phyloP scores from a whole-genome alignment of 2,797 vertebrate species.

The Sebastolobus altivelis region DNA sequence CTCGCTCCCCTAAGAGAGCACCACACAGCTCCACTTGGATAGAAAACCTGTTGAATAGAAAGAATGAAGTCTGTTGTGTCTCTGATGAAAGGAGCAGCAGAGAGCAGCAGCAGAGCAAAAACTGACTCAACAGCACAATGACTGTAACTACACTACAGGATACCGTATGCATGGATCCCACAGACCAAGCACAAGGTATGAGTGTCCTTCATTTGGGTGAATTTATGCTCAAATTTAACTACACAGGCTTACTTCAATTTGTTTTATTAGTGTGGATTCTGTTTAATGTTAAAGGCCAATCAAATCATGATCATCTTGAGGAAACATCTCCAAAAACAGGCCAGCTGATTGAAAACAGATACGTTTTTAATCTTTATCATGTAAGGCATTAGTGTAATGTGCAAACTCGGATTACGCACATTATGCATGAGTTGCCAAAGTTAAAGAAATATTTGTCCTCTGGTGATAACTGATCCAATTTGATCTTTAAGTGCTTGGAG shows the following conservation, averaged over 20 bases:
- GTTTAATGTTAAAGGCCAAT: conserved; percentile 22
- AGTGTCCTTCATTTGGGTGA: conserved; percentile 41
- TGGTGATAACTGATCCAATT: neutral
- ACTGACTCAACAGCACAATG: conserved; percentile 39
- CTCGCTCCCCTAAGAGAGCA: conserved; percentile 67
- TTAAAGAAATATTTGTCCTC: conserved; percentile 18
- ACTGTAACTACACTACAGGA: conserved; percentile 21
- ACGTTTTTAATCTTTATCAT: neutral
- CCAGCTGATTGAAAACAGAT: neutral
- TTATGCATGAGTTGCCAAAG: conserved; percentile 29
- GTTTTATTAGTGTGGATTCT: neutral
- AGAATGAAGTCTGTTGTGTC: conserved; percentile 69
- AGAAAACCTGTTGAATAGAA: conserved; percentile 75
- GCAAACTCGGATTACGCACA: neutral
- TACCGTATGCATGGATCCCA: conserved; percentile 4
- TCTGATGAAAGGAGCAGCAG: conserved; percentile 57
- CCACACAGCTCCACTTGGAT: conserved; percentile 78
- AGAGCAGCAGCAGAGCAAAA: conserved; percentile 34
- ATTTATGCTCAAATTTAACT: conserved; percentile 24
- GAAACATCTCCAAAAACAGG: neutral
- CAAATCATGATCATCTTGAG: neutral
- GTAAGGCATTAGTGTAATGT: neutral
- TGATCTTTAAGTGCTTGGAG: neutral
- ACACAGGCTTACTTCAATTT: conserved; percentile 49
- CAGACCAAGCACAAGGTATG: conserved; percentile 55